Base-by-base conservation (phyloP, 2,797 vertebrate genomes). In the Sebastes matsubarae region DNA sequence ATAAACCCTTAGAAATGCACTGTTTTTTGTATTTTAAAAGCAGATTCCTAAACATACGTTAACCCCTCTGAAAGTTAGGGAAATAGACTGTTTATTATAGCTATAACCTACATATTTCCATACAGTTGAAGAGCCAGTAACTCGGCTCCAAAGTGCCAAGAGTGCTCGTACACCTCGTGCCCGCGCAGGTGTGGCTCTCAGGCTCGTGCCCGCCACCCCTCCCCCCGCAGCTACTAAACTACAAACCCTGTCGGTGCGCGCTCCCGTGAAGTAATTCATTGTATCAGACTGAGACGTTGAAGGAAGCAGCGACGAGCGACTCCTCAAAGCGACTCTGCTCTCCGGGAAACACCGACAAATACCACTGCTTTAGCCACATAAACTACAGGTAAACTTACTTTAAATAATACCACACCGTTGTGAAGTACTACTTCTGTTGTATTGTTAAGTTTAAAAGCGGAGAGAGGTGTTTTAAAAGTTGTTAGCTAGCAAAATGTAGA, bases 111-210 rank as follows among this genome's bases (percentile, higher is more conserved):
- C 50, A 72, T 6, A 71, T 61, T 55, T 83, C 38, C 63, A 57
- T 52, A 34, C 73, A 20, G 36, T 5, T 64, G 8, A 46, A 36
- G 22, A 72, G 38, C 50, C 70, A 7, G 11, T 20, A 65, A 50
- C 36, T 36, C 6, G 0, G 20, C 50, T 52, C 20, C 50, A 16
- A n/a, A 52, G 50, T 52, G 8, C 50, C 50, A 52, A n/a, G 2
- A 18, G 58, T 1, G 70, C 38, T 54, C 67, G 4, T 2, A 12
- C 29, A n/a, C 36, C 10, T 73, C 94, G 94, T 95, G 95, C 92
- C 81, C 95, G 95, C 94, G 94, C 95, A 96, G 95, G 95, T 94
- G 95, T 96, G 95, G 95, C 95, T 91, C 94, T 88, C 75, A 14
- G 9, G 91, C 92, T 84, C 95, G 94, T 89, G 68, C 79, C 83